Evolutionary conservation across 1,140 invertebrate species (phyloP).

Genomic region (Charaxes varanes): DNA sequence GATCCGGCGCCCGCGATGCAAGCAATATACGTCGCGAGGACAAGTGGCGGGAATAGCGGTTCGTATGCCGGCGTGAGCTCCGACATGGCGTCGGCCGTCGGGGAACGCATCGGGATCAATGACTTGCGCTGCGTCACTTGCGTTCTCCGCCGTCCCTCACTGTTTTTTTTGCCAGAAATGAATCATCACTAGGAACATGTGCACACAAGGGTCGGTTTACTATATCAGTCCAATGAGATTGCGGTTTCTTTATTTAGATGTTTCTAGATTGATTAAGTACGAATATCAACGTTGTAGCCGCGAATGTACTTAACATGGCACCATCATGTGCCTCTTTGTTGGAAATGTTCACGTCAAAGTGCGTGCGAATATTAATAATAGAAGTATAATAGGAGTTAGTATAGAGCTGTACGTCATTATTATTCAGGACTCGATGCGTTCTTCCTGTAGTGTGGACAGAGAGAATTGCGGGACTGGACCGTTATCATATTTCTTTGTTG

Average conservation of each 20-base stretch:
- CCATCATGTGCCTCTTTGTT: slow-evolving; percentile 2
- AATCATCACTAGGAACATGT: slow-evolving; percentile 59
- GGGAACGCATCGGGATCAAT: slow-evolving; percentile 61
- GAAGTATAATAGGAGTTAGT: slow-evolving; percentile 29
- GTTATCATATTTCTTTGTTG: too few species aligned
- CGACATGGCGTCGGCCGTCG: slow-evolving; percentile 52
- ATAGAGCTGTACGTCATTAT: slow-evolving; percentile 32
- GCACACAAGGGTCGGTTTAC: slow-evolving; percentile 32
- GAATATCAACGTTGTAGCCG: not conserved
- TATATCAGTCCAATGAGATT: slow-evolving; percentile 11
- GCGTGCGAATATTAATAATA: slow-evolving; percentile 31
- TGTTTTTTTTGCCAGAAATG: slow-evolving; percentile 53
- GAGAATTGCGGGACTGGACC: slow-evolving; percentile 5
- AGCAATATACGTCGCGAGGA: slow-evolving; percentile 40
- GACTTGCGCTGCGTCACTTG: slow-evolving; percentile 59
- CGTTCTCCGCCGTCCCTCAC: slow-evolving; percentile 53
- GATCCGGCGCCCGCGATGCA: slow-evolving; percentile 52
- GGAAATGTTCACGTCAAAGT: slow-evolving; percentile 8
- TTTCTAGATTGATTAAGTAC: not conserved
- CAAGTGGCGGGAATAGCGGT: slow-evolving; percentile 47
- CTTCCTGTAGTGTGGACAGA: slow-evolving; percentile 32
- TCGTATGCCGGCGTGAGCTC: slow-evolving; percentile 30
- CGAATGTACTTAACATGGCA: slow-evolving; percentile 1
- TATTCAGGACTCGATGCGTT: slow-evolving; percentile 45
- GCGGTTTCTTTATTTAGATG: slow-evolving; percentile 5